A percentile compares a stretch with the other conserved stretches of the same genome.
Conservation (phyloP, 1,140 invertebrate species). For the Solenopsis fugax region DNA sequence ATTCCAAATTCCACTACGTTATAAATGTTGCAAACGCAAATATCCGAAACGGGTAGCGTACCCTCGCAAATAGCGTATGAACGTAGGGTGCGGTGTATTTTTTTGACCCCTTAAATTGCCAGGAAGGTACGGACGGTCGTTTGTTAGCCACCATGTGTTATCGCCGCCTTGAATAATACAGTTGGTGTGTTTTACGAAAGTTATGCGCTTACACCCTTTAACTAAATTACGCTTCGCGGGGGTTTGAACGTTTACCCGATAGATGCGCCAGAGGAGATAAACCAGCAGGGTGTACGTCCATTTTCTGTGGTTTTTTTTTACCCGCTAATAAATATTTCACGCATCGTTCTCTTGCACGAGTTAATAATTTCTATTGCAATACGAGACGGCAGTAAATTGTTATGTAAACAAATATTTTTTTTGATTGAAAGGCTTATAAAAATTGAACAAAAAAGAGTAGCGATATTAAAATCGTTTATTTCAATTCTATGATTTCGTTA, state of each 20-base stretch:
- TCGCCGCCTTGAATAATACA: constrained; percentile 72
- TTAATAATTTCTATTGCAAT: constrained; percentile 18
- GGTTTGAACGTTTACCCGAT: constrained; percentile 59
- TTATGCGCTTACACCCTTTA: constrained; percentile 63
- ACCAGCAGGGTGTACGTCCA: constrained; percentile 16
- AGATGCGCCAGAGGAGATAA: constrained; percentile 50
- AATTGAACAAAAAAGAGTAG: not conserved
- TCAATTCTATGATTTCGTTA: not conserved
- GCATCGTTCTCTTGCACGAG: not conserved
- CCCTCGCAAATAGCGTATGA: constrained; percentile 55
- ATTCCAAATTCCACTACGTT: constrained; percentile 41
- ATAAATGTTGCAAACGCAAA: constrained; percentile 58
- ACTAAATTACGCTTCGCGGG: constrained; percentile 60
- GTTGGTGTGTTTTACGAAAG: constrained; percentile 60
- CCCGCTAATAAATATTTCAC: constrained; percentile 50
- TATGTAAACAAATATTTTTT: not conserved
- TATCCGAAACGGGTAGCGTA: constrained; percentile 45
- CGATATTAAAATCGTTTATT: not conserved
- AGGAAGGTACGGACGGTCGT: constrained; percentile 67
- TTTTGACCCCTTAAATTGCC: constrained; percentile 74
- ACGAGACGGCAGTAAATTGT: not conserved
- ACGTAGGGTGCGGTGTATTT: constrained; percentile 60
- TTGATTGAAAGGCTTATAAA: not conserved
- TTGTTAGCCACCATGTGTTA: constrained; percentile 66
- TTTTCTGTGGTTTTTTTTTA: constrained; percentile 39